Evolutionary conservation across 2,888 invertebrate species (phyloP), one percentile per base, ranked within the genome.

Genomic region (Acrobasis suavella): DNA sequence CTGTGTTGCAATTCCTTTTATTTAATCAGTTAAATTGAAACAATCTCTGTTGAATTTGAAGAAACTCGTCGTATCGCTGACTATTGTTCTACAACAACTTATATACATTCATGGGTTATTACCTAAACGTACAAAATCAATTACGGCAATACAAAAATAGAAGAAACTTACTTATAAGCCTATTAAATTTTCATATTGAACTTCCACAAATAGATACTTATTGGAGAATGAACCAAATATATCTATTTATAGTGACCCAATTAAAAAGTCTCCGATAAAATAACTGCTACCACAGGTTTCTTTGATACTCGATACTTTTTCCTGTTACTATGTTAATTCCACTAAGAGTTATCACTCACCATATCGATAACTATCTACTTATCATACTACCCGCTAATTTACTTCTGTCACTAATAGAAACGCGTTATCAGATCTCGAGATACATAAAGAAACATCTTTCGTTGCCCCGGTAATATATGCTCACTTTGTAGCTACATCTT

Each of bases 371-470:
- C 54, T 64, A 70, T 72, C 69, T 63, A 62, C 62, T 64, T 68
- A 66, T 69, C 71, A 71, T 64, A 67, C 65, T 51, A 64, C 62
- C 69, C 64, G 70, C 76, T 74, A 71, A 75, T 72, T 74, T 73
- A 74, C 70, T 75, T 74, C 71, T 72, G 66, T 69, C 72, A 64
- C 64, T 68, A 69, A 72, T 67, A 67, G 68, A 71, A 65, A 69
- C 71, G 63, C 69, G 64, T 72, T 76, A 75, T 76, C 75, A 72
- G 74, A 76, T 76, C 67, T 62, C 64, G 71, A 72, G 72, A 70
- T 67, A 67, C 65, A 68, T 69, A 68, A 71, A 66, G 64, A 69
- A 67, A 55, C 68, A 68, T 69, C 62, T 71, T 67, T 67, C 64
- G 63, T 69, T 65, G 65, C 70, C 65, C 66, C 42, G 64, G 32